Base-by-base conservation (phyloP, 2,113 vertebrate genomes). In the Festucalex cinctus region DNA sequence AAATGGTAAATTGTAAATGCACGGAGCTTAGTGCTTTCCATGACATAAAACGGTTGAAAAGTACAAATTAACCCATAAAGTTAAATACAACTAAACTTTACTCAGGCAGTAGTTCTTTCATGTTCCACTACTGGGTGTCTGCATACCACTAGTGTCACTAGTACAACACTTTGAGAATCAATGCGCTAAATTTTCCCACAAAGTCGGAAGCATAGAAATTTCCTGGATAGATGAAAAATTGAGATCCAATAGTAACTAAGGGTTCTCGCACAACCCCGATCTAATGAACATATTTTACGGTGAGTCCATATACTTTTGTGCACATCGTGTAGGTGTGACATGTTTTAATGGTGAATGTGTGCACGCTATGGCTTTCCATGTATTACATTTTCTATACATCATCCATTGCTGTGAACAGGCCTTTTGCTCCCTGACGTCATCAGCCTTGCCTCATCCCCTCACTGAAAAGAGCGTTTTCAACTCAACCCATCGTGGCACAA, bases 371-470 rank as follows among this genome's bases (percentile, higher is more conserved):
- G 39, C 60, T 73, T 77, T 53, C 54, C 37, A 65, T 57, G 53
- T 56, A 87, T 75, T 82, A 68, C 84, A 80, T 75, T 70, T 61
- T 65, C 65, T 65, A 72, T 79, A 67, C 39, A 76, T 82, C 80
- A 77, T 76, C 58, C 19, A 28, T 64, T 63, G 43, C 73, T 49
- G 54, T 35, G 46, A 74, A 67, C 24, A 24, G 77, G 71, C 60
- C 35, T 3, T 57, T 64, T 66, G 65, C 69, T 71, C 65, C 36
- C 66, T 74, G 79, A 80, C 46, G 62, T 67, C 73, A 62, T 49
- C 73, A 57, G 66, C 37, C 56, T 78, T 63, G 58, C 65, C 60
- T 78, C 74, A 76, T 65, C 68, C 59, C 53, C 65, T 60, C 37
- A 66, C 67, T 57, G 44, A 67, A 70, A 68, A 41, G 22, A 74